Evolutionary conservation across 2,113 vertebrate species (phyloP).

Genomic region (Rynchops niger): DNA sequence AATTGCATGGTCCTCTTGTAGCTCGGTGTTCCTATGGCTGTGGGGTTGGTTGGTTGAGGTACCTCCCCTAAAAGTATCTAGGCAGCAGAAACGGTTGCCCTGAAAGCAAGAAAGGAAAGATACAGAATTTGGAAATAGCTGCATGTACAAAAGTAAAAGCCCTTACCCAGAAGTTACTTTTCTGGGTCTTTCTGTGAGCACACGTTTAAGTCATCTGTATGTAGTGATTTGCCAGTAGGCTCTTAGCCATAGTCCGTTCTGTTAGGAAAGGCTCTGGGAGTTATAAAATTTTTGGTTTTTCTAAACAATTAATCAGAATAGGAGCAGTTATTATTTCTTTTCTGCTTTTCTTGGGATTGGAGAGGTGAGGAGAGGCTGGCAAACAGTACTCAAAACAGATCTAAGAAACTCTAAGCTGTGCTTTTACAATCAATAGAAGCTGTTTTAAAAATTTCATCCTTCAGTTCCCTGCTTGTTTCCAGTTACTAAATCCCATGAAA

Average conservation of each 20-base stretch:
- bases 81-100: not conserved
- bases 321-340: not conserved
- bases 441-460: not conserved
- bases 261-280: not conserved
- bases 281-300: not conserved
- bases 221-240: not conserved
- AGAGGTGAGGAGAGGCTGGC: not conserved
- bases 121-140: not conserved
- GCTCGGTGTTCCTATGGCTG: rapidly evolving
- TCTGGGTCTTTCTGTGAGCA: not conserved
- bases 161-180: not conserved
- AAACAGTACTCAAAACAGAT: not conserved
- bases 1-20: not conserved
- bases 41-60: not conserved
- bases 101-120: not conserved
- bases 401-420: not conserved
- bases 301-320: not conserved
- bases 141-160: not conserved
- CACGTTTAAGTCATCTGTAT: not conserved
- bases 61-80: not conserved
- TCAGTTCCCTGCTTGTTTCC: constrained; percentile 16
- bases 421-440: constrained; percentile 1
- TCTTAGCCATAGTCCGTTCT: not conserved
- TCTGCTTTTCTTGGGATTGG: not conserved
- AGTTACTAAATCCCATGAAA: constrained; percentile 21